Evolutionary conservation across 2,797 vertebrate species (phyloP).

Genomic region (Clarias platycephalus): DNA sequence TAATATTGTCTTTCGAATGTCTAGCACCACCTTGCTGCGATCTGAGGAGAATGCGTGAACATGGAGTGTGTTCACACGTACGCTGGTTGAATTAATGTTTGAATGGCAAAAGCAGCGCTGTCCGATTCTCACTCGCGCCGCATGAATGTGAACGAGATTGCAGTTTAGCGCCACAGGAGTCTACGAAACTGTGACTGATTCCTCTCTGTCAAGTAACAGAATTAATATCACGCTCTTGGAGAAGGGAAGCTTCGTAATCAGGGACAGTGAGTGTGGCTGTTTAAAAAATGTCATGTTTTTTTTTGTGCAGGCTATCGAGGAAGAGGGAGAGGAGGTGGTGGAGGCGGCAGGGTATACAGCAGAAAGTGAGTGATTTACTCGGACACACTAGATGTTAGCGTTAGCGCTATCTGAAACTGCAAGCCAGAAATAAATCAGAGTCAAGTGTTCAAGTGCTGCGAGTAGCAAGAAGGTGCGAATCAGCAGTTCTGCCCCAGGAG

Average conservation of each 20-base stretch:
- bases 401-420: neutral
- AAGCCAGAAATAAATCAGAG: conserved; percentile 6
- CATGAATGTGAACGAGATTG: neutral
- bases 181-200: neutral
- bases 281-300: conserved; percentile 10
- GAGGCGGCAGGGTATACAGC: conserved; percentile 69
- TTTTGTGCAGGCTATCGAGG: conserved; percentile 3
- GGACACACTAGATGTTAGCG: neutral
- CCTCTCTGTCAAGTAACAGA: neutral
- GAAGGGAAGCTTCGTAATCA: neutral
- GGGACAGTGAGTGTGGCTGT: neutral
- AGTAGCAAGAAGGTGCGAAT: neutral
- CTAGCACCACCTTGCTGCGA: neutral
- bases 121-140: neutral
- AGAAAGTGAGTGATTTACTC: conserved; percentile 77
- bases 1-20: neutral
- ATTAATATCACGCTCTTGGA: neutral
- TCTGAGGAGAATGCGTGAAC: neutral
- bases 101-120: neutral
- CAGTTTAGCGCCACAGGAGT: neutral
- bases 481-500: neutral
- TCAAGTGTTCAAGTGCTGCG: neutral
- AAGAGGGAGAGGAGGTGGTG: conserved; percentile 73
- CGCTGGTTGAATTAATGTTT: neutral
- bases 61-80: too few relatives aligned